These are phyloP conservation scores for Grantiella picta DNA, from an alignment of 2,113 vertebrate species.

Conservation along the genomic window DNA sequence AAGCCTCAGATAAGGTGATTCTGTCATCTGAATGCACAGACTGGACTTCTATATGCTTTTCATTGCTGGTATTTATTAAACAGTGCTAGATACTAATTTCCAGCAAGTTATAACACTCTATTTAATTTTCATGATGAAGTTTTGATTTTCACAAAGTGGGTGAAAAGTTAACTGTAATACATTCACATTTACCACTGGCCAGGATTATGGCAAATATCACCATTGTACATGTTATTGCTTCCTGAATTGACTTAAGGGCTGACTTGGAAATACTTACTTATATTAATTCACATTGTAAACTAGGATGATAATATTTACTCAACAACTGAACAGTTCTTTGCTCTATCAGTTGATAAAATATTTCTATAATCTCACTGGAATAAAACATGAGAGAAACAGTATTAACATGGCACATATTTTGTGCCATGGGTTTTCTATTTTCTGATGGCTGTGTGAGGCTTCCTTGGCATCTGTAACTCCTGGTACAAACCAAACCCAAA, in stretches of 20 bases:
- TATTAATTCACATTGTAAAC: background rate
- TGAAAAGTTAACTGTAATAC: background rate
- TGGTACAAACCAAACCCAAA: background rate
- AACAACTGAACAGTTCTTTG: background rate
- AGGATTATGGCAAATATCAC: background rate
- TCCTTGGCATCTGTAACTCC: background rate
- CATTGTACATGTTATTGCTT: background rate
- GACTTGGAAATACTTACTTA: background rate
- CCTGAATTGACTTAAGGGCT: background rate
- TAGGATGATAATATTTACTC: background rate
- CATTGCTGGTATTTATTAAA: background rate
- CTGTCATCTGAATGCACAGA: background rate
- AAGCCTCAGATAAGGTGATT: background rate
- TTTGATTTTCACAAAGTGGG: background rate
- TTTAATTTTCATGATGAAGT: background rate
- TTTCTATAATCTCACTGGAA: background rate
- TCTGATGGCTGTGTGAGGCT: background rate
- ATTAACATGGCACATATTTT: background rate
- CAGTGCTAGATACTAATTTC: background rate
- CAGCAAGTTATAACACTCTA: background rate
- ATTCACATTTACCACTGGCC: background rate
- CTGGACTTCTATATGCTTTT: background rate
- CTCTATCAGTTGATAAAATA: background rate
- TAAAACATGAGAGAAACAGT: background rate
- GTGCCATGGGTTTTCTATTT: background rate